phyloP scores from a whole-genome alignment of 2,888 invertebrate species.

The Apamea sordens region DNA sequence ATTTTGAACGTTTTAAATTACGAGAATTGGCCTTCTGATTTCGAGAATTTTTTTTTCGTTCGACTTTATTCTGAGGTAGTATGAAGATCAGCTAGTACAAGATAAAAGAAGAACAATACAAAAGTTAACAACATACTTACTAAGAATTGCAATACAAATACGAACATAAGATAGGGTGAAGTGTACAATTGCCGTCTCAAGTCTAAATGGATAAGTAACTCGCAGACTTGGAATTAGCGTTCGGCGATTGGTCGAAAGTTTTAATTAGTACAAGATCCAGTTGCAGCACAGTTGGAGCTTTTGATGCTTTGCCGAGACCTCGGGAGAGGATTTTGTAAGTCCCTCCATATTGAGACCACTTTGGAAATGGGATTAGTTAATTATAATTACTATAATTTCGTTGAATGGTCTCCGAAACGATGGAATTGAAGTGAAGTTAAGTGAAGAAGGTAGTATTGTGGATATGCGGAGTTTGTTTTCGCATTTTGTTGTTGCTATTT shows the following conservation, averaged over 20 bases:
- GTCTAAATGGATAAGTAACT: conserved; percentile 65
- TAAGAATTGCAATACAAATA: conserved; percentile 45
- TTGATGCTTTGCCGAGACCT: conserved; percentile 57
- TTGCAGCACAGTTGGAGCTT: conserved; percentile 66
- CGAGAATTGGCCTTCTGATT: too few relatives aligned
- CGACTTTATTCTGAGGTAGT: too few relatives aligned
- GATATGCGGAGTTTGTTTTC: neutral
- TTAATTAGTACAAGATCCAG: conserved; percentile 71
- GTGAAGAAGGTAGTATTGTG: neutral
- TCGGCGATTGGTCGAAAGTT: conserved; percentile 70
- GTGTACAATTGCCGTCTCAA: conserved; percentile 62
- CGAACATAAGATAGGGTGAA: conserved; percentile 53
- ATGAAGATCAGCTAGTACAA: neutral
- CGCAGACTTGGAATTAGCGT: conserved; percentile 65
- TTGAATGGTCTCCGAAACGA: conserved; percentile 24
- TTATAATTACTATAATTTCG: conserved; percentile 55
- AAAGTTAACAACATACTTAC: conserved; percentile 3
- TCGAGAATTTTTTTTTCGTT: too few relatives aligned
- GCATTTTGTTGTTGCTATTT: neutral
- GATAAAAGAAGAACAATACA: neutral
- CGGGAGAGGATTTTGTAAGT: conserved; percentile 52
- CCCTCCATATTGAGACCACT: conserved; percentile 43
- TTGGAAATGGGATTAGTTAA: conserved; percentile 47
- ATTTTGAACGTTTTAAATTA: too few relatives aligned
- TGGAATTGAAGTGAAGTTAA: conserved; percentile 11